Percentiles rank a stretch among this genome's conserved stretches.
Evolutionary conservation across 2,888 invertebrate genomes (phyloP).

Genomic region (Argyra leucocephala): DNA sequence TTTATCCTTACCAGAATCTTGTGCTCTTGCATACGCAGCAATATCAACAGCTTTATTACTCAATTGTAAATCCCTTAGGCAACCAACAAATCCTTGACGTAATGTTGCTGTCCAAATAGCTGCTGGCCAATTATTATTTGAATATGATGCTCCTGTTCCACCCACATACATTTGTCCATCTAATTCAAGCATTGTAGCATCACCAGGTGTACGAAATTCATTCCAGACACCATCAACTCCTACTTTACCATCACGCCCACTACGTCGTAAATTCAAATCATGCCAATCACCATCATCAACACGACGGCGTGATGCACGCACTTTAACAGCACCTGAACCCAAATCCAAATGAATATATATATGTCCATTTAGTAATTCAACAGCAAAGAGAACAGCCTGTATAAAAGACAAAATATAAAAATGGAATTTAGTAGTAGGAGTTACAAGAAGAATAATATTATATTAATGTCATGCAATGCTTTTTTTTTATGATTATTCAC

Average conservation of each 20-base stretch:
- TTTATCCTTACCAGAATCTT: constrained; percentile 64
- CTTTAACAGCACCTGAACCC: constrained; percentile 81
- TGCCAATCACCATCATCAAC: constrained; percentile 93
- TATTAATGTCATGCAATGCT: too few relatives aligned
- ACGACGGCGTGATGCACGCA: constrained; percentile 68
- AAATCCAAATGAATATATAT: constrained; percentile 86
- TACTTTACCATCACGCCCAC: constrained; percentile 73
- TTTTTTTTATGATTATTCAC: too few relatives aligned
- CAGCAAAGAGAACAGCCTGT: constrained; percentile 83
- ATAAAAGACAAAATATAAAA: background rate
- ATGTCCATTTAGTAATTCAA: constrained; percentile 88
- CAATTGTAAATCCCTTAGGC: constrained; percentile 78
- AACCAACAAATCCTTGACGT: constrained; percentile 87
- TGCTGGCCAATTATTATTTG: constrained; percentile 66
- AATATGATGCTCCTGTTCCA: constrained; percentile 72
- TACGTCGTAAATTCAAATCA: constrained; percentile 72
- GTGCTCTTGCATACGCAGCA: constrained; percentile 77
- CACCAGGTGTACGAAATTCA: constrained; percentile 84
- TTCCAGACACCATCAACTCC: constrained; percentile 80
- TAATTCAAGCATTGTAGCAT: constrained; percentile 77
- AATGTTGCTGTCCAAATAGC: constrained; percentile 85
- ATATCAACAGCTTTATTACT: constrained; percentile 83
- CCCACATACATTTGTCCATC: constrained; percentile 84
- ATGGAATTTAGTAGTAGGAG: too few relatives aligned
- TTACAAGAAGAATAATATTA: too few relatives aligned